These are phyloP conservation scores for Hestina assimilis DNA, from an alignment of 1,140 invertebrate species.

Conservation along the genomic window DNA sequence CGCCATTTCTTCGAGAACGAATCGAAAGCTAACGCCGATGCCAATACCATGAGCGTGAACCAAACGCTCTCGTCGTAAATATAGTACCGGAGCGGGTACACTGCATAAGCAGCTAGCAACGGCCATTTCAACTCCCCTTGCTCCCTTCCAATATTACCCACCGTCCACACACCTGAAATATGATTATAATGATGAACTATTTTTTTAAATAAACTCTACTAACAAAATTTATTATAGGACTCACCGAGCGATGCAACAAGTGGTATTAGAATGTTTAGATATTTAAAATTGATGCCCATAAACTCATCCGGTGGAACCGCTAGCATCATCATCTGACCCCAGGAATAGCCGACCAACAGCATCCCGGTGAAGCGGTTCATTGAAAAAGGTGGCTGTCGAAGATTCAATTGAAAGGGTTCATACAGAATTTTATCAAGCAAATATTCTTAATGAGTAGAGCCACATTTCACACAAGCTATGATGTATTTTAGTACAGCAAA, in stretches of 20 bases:
- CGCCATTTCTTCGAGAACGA: constrained; percentile 88
- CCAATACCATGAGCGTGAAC: constrained; percentile 82
- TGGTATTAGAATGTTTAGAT: constrained; percentile 86
- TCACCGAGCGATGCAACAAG: constrained; percentile 87
- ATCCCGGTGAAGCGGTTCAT: constrained; percentile 87
- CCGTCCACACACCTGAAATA: constrained; percentile 88
- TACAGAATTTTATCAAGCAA: too few relatives aligned
- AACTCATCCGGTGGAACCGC: constrained; percentile 89
- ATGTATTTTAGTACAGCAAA: too few relatives aligned
- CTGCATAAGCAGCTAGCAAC: constrained; percentile 83
- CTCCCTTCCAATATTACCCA: constrained; percentile 93
- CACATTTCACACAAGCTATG: too few relatives aligned
- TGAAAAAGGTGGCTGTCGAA: constrained; percentile 86
- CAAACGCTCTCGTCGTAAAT: constrained; percentile 84
- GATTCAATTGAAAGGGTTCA: too few relatives aligned
- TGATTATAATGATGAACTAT: neutral
- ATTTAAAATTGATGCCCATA: constrained; percentile 83
- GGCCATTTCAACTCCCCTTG: constrained; percentile 84
- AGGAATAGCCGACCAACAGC: constrained; percentile 88
- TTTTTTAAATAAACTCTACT: neutral
- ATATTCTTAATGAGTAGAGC: too few relatives aligned
- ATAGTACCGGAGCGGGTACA: constrained; percentile 83
- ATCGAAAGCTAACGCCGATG: constrained; percentile 84
- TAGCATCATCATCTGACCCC: constrained; percentile 85
- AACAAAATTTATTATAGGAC: constrained; percentile 14